phyloP scores from a whole-genome alignment of 2,888 invertebrate species.

The Caenorhabditis japonica region DNA sequence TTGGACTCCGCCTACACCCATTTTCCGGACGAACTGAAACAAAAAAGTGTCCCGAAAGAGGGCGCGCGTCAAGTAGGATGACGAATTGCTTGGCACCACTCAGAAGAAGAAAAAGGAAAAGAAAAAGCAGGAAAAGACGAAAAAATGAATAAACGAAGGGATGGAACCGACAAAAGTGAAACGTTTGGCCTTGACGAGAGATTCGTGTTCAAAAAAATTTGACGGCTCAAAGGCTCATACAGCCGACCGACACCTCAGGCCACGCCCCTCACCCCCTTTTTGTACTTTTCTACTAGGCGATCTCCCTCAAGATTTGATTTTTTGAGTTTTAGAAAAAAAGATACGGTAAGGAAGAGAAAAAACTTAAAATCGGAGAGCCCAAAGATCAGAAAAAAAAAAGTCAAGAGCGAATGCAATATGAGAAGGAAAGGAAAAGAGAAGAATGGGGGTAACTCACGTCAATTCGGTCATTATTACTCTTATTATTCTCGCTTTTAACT shows the following conservation, averaged over 20 bases:
- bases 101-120: no score
- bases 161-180: slow-evolving; percentile 22
- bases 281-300: no score
- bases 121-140: no score
- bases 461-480: slow-evolving; percentile 29
- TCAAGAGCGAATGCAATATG: neutral
- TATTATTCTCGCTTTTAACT: slow-evolving; percentile 39
- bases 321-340: slow-evolving; percentile 4
- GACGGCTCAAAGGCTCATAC: slow-evolving; percentile 48
- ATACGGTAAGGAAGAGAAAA: slow-evolving; percentile 5
- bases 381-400: slow-evolving; percentile 22
- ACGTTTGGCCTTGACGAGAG: slow-evolving; percentile 1
- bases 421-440: slow-evolving; percentile 10
- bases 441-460: slow-evolving; percentile 21
- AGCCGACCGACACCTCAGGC: no score
- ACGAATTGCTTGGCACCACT: slow-evolving; percentile 44
- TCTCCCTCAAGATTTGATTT: no score
- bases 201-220: slow-evolving; percentile 43
- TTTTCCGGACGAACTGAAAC: slow-evolving; percentile 32
- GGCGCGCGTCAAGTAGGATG: slow-evolving; percentile 29
- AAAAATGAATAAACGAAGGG: slow-evolving; percentile 40
- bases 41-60: slow-evolving; percentile 30
- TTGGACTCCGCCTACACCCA: no score
- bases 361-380: slow-evolving; percentile 3
- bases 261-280: no score